Base-by-base conservation (phyloP, 2,888 invertebrate species). In the Epsilonema sp. region DNA sequence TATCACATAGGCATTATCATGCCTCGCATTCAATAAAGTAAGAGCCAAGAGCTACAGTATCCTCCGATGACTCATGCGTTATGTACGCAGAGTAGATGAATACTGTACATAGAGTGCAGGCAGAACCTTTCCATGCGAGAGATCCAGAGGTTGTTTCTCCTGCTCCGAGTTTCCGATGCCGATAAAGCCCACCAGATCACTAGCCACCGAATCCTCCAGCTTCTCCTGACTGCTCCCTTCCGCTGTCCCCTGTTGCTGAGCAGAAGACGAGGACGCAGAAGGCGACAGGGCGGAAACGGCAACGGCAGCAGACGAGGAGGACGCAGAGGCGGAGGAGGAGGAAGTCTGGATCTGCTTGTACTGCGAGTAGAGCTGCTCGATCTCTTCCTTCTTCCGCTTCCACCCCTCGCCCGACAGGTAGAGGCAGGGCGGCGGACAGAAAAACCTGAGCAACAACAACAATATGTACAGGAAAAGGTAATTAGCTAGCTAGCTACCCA, bases 361-460 rank as follows among this genome's bases (percentile, higher is more conserved):
- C 11, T 5, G 42, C 13, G 36, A 8, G 39, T 45, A 51, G n/a
- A 52, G 31, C 31, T 42, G 36, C 50, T 69, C 65, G 80, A 90
- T 82, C 64, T 87, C 82, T 66, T 90, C 89, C 60, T 86, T 82
- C 51, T 90, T 78, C 69, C 85, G 76, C 63, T 87, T 76, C 97
- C 97, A 97, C 16, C 94, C 97, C 58, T 85, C 87, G n/a, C 94
- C 94, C 62, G 84, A 84, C 53, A 97, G 73, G 69, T 97, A 97
- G 62, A 99, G 90, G 68, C 94, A 97, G 0, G 97, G 97, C 1
- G 97, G 97, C 1, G 97, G 97, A 61, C 94, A 97, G 73, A 97
- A 97, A 72, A 99, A 97, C 52, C 73, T 73, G 51, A n/a, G n/a
- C n/a, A n/a, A n/a, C n/a, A n/a, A n/a, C n/a, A n/a, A n/a, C n/a